These are phyloP conservation scores for Trichogramma pretiosum DNA, from an alignment of 1,140 invertebrate genomes.

Conservation along the genomic window DNA sequence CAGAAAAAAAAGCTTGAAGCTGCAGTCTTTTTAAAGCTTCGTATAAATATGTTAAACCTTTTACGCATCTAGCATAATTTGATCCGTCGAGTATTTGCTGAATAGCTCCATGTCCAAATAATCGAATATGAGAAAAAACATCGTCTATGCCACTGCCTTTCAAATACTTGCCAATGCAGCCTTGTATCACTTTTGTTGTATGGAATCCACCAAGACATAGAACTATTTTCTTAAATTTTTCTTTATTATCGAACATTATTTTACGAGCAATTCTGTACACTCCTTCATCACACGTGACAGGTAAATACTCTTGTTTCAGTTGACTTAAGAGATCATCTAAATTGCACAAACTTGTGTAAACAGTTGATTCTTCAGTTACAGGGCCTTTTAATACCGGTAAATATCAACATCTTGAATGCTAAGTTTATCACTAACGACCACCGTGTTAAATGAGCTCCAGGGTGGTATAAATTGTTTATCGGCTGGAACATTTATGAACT, in stretches of 20 bases:
- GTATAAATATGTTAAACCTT: slow-evolving; percentile 4
- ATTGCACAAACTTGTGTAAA: slow-evolving; percentile 3
- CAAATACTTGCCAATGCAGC: slow-evolving; percentile 17
- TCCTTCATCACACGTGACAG: neutral
- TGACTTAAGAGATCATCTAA: neutral
- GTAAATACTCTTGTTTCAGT: neutral
- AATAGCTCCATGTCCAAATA: slow-evolving; percentile 1
- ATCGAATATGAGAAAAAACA: slow-evolving; percentile 12
- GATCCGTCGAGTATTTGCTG: slow-evolving; percentile 16
- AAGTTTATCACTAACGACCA: too few species aligned
- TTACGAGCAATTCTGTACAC: neutral
- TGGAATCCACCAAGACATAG: slow-evolving; percentile 16
- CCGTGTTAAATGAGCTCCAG: too few species aligned
- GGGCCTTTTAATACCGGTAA: neutral
- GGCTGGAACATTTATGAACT: too few species aligned
- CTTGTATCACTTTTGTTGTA: slow-evolving; percentile 9
- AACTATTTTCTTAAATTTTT: slow-evolving; percentile 16
- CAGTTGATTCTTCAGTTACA: neutral
- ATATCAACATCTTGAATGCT: too few species aligned
- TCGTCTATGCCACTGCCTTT: slow-evolving; percentile 15
- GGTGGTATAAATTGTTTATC: too few species aligned
- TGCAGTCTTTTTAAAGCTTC: slow-evolving; percentile 15
- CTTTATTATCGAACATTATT: neutral
- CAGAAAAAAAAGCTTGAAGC: slow-evolving; percentile 10
- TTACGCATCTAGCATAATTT: slow-evolving; percentile 13